Base-by-base conservation (phyloP, 2,888 invertebrate genomes). In the Agonopterix subpropinquella region DNA sequence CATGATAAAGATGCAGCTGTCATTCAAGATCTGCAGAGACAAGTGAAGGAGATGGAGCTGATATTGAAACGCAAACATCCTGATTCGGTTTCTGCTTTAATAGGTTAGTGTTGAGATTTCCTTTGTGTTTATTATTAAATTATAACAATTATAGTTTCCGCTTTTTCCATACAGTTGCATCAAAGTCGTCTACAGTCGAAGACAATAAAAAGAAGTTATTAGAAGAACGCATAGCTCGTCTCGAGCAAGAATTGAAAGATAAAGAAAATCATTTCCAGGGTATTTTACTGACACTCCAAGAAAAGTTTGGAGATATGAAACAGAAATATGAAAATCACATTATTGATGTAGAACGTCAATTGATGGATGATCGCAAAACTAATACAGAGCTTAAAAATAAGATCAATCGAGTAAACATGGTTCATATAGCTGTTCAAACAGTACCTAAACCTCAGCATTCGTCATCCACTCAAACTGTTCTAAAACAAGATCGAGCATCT, bases 21-120 rank as follows among this genome's bases (percentile, higher is more conserved):
- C 44, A 93, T 94, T 54, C 90, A 93, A 67, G 95, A 95, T 80
- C 76, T 95, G 37, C 94, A 94, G 62, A 86, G 95, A 42, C 95
- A 95, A 73, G 93, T 95, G 9, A 93, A 93, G 59, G 95, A 95
- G 81, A 94, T 95, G 94, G 95, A 95, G 64, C 89, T 93, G 65
- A 95, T 95, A 60, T 86, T 95, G 18, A 92, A 91, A 68, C 89
- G 94, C 50, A 95, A 95, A 72, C 94, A 95, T 84, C 95, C 95
- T 0, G 95, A 95, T 79, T 95, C 95, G 0, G 94, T 95, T 0
- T 94, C 95, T 0, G 94, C 94, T 4, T 78, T 95, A 45, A 94
- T 95, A 64, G 92, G 91, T 91, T 53, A 53, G 62, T 71, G 44
- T 28, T 28, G 28, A 28, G 5, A 7, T 37, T 28, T 28, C 18